phyloP scores from a whole-genome alignment of 2,797 vertebrate genomes.

The Cyclura pinguis region DNA sequence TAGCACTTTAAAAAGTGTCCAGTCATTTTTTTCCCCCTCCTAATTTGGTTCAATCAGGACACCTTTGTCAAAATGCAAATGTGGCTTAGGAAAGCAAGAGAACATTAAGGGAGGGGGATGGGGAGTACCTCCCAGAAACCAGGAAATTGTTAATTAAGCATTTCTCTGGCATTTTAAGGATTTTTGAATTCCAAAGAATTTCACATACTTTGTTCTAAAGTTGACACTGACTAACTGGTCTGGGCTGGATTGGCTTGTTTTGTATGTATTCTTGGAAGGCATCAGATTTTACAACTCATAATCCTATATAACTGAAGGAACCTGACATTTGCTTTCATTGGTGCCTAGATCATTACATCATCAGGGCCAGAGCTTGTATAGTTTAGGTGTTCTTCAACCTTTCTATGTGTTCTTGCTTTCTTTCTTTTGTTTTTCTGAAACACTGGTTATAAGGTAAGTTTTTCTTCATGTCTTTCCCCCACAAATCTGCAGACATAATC shows the following conservation, averaged over 20 bases:
- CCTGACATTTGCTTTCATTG: background rate
- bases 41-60: constrained; percentile 16
- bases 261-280: background rate
- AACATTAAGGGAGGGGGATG: background rate
- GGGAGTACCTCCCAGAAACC: background rate
- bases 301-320: background rate
- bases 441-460: background rate
- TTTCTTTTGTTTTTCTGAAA: background rate
- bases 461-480: background rate
- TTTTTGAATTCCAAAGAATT: constrained; percentile 20
- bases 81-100: constrained; percentile 1
- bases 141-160: constrained; percentile 25
- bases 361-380: background rate
- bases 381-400: background rate
- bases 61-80: constrained; percentile 38
- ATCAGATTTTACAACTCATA: background rate
- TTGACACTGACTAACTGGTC: background rate
- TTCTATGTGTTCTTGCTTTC: background rate
- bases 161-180: constrained; percentile 14
- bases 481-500: constrained; percentile 6
- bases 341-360: background rate
- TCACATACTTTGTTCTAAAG: background rate
- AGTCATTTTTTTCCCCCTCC: background rate
- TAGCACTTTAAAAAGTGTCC: background rate
- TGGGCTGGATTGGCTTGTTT: background rate